Base-by-base conservation (phyloP, 2,113 vertebrate genomes). In the Lethenteron reissneri region DNA sequence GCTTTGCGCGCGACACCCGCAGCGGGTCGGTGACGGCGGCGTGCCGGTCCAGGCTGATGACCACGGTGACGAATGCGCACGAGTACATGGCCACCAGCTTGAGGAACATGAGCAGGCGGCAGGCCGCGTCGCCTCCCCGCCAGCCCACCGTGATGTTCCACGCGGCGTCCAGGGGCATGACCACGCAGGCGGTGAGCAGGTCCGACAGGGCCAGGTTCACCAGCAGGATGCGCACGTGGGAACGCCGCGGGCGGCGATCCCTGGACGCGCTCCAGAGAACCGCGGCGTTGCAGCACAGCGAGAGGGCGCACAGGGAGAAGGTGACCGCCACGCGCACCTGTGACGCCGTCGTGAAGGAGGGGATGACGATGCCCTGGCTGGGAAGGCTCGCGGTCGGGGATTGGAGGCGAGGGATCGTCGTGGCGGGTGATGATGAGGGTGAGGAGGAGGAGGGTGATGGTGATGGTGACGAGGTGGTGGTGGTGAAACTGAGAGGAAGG, bases 111-210 rank as follows among this genome's bases (percentile, higher is more conserved):
- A 88, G 81, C 57, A 86, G 74, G 69, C 85, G 79, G 76, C 88
- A 89, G 76, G 83, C 82, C 71, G 78, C 70, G 70, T 88, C 86
- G 0, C 85, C 87, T 0, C 81, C 88, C 75, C 78, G 76, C 87
- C 87, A 89, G 81, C 88, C 85, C 75, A 90, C 82, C 0, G 85
- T 89, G 76, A 89, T 82, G 77, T 89, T 90, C 87, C 87, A 89
- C 74, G 76, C 74, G 0, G 86, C 87, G 1, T 90, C 88, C 76
- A 89, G 79, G 0, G 88, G 87, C 88, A 90, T 90, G 73, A 87
- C 87, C 5, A 83, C 78, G 77, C 86, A 83, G 1, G 84, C 85
- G 68, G 89, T 80, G 76, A 89, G 80, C 71, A 88, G 82, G 78
- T 89, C 87, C 0, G 87, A 87, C 0, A 77, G 80, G 0, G 85